phyloP scores from a whole-genome alignment of 1,140 invertebrate genomes.

The Bombus vancouverensis region DNA sequence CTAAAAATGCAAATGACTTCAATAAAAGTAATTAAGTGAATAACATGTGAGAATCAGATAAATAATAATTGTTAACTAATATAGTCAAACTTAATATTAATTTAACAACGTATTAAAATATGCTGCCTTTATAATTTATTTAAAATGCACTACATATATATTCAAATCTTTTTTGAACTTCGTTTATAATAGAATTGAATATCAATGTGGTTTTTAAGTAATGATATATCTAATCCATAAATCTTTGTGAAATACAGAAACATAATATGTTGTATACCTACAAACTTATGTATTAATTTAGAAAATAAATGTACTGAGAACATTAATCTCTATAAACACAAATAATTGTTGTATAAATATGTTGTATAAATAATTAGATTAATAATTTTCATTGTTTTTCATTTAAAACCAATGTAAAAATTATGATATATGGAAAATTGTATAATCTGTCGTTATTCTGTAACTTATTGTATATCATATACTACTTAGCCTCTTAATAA shows the following conservation, averaged over 20 bases:
- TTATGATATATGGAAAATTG: too few species aligned
- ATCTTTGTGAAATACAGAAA: too few species aligned
- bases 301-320: not conserved
- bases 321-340: not conserved
- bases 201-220: too few species aligned
- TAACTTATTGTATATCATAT: too few species aligned
- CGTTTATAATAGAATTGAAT: too few species aligned
- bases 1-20: not conserved
- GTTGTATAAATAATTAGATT: not conserved
- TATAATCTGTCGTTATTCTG: too few species aligned
- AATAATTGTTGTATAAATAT: not conserved
- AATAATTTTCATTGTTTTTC: not conserved
- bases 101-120: not conserved
- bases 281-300: too few species aligned
- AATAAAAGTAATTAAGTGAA: not conserved
- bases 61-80: not conserved
- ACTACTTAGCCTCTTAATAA: too few species aligned
- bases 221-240: too few species aligned
- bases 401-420: too few species aligned
- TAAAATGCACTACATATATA: not conserved
- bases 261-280: too few species aligned
- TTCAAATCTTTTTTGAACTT: not conserved
- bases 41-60: not conserved
- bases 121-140: not conserved
- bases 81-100: not conserved